Evolutionary conservation across 2,888 invertebrate genomes (phyloP).

Genomic region (Chloroclystis v-ata): DNA sequence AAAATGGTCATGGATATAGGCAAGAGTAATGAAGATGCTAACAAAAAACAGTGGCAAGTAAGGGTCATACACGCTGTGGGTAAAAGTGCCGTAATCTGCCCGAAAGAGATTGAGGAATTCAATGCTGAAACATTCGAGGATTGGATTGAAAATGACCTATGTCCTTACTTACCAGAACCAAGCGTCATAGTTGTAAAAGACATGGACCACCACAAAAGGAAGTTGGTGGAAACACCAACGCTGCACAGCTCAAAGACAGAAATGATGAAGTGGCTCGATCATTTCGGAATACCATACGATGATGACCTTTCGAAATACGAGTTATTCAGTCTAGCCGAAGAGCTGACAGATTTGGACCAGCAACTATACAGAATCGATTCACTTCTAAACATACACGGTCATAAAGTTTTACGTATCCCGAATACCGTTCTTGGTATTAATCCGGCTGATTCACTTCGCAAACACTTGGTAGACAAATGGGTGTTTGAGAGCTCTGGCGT

Average conservation of each 20-base stretch:
- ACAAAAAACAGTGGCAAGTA: constrained; percentile 12
- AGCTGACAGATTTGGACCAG: constrained; percentile 27
- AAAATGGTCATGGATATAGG: constrained; percentile 9
- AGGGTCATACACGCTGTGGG: constrained; percentile 32
- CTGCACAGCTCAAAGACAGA: constrained; percentile 25
- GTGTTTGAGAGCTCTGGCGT: background rate
- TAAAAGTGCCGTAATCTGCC: constrained; percentile 14
- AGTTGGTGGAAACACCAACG: constrained; percentile 24
- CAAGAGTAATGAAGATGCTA: constrained; percentile 3
- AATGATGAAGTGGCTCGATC: constrained; percentile 37
- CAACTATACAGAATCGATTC: constrained; percentile 27
- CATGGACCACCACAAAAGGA: constrained; percentile 22
- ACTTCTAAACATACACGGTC: constrained; percentile 28
- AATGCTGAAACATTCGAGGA: constrained; percentile 22
- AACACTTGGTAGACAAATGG: constrained; percentile 2
- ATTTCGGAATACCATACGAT: constrained; percentile 30
- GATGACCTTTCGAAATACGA: constrained; percentile 32
- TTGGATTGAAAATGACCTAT: constrained; percentile 29
- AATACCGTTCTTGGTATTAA: constrained; percentile 26
- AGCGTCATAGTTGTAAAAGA: constrained; percentile 34
- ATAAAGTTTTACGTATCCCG: constrained; percentile 35
- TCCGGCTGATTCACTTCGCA: constrained; percentile 17
- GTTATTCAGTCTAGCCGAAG: constrained; percentile 36
- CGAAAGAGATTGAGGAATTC: constrained; percentile 19
- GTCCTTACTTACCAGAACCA: constrained; percentile 21